Evolutionary conservation across 2,113 vertebrate genomes (phyloP).

Genomic region (Pyrgilauda ruficollis): DNA sequence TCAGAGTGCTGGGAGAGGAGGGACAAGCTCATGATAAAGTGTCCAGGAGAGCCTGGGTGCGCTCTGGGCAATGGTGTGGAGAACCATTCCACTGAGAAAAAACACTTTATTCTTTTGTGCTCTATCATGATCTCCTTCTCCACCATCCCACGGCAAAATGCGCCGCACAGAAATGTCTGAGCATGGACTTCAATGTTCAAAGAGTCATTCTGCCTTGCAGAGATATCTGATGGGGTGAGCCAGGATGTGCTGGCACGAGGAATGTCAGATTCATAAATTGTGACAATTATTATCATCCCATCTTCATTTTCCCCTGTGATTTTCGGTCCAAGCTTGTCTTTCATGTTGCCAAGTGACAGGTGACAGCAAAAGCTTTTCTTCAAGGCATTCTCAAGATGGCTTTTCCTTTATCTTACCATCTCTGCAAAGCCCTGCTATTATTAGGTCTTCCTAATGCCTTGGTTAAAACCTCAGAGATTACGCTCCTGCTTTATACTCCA

Average conservation of each 20-base stretch:
- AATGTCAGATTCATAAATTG: neutral
- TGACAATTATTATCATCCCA: neutral
- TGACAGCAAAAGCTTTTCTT: neutral
- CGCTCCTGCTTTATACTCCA: constrained; percentile 13
- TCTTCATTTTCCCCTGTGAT: neutral
- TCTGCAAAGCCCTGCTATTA: constrained; percentile 46
- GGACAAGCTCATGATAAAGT: neutral
- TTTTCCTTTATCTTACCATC: constrained; percentile 34
- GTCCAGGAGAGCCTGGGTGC: neutral
- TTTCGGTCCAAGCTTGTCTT: neutral
- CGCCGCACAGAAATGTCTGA: neutral
- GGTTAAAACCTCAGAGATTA: constrained; percentile 55
- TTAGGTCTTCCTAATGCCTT: constrained; percentile 47
- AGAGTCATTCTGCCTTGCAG: constrained; percentile 14
- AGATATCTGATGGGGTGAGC: neutral
- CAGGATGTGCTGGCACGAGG: neutral
- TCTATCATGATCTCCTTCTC: neutral
- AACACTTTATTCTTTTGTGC: neutral
- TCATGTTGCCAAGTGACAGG: neutral
- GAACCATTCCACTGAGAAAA: neutral
- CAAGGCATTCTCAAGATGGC: constrained; percentile 24
- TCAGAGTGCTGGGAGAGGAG: neutral
- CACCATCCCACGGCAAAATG: neutral
- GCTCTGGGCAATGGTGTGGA: neutral
- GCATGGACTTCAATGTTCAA: neutral